Base-by-base conservation (phyloP, 2,888 invertebrate genomes). In the Oscheius myriophilus region DNA sequence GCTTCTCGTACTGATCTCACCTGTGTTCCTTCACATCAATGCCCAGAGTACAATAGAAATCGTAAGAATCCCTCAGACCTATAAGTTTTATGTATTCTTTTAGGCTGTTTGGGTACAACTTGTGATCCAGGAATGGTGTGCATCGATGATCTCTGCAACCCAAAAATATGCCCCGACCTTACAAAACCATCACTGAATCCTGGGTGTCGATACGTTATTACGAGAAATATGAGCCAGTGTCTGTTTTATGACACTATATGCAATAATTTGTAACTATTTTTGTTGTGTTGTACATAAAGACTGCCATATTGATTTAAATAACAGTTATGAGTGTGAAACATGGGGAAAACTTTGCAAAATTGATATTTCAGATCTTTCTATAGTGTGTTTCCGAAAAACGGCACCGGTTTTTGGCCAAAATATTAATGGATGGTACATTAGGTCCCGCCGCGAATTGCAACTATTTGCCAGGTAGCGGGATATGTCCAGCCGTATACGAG, bases 211-310 rank as follows among this genome's bases (percentile, higher is more conserved):
- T 65, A 65, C 18, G 16, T 57, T 26, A 45, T 65, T 39, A 46
- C 55, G 9, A 55, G 65, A 57, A 65, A 65, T 33, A 49, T 65
- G 16, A 65, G 55, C 45, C 26, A 65, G 11, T 65, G 65, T 55
- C 55, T 65, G 23, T 55, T 55, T 14, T 57, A 42, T 46, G 65
- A 65, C 55, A 55, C 42, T 23, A 18, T 55, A 43, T 65, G 65
- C 55, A 12, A 55, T 39, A 12, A 25, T 54, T 6, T n/a, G n/a
- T 54, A 54, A 39, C 23, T 54, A 54, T 18, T 18, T 18, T 18
- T 49, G 18, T 23, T 49, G 11, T 49, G 18, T 7, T 33, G 33
- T 33, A 33, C 33, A 33, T 33, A 33, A 33, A 33, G 33, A 9
- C 33, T n/a, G n/a, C n/a, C n/a, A n/a, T n/a, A n/a, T n/a, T n/a